Conservation (phyloP, 2,888 invertebrate species). For the Hirudinaria manillensis region DNA sequence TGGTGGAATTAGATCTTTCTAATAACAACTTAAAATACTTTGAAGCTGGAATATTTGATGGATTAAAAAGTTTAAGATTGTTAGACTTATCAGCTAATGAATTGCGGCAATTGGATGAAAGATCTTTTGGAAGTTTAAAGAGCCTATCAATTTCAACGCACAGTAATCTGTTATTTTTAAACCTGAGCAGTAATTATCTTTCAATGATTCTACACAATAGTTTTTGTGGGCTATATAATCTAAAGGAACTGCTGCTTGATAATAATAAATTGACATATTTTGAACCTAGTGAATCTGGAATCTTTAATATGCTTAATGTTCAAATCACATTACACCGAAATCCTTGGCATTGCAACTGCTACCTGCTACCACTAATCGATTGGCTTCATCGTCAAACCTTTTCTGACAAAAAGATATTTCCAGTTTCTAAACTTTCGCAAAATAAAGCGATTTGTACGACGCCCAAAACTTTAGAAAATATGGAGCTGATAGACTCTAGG, state of each 20-base stretch:
- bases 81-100: neutral
- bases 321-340: neutral
- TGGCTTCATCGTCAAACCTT: neutral
- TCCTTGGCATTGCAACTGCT: neutral
- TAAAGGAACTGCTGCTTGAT: neutral
- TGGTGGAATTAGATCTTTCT: too few relatives aligned
- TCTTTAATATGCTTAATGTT: too few relatives aligned
- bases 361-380: neutral
- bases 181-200: neutral
- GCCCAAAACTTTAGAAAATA: neutral
- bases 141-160: neutral
- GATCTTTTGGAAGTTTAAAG: conserved; percentile 1
- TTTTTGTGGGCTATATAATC: neutral
- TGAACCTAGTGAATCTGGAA: neutral
- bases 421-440: neutral
- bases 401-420: neutral
- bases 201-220: neutral
- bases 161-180: neutral
- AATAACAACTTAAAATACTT: too few relatives aligned
- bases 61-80: neutral
- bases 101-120: neutral
- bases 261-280: neutral
- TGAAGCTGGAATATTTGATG: too few relatives aligned
- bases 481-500: neutral
- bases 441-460: neutral